These are phyloP conservation scores for Eptatretus atami DNA, from an alignment of 2,797 vertebrate species.

Conservation along the genomic window DNA sequence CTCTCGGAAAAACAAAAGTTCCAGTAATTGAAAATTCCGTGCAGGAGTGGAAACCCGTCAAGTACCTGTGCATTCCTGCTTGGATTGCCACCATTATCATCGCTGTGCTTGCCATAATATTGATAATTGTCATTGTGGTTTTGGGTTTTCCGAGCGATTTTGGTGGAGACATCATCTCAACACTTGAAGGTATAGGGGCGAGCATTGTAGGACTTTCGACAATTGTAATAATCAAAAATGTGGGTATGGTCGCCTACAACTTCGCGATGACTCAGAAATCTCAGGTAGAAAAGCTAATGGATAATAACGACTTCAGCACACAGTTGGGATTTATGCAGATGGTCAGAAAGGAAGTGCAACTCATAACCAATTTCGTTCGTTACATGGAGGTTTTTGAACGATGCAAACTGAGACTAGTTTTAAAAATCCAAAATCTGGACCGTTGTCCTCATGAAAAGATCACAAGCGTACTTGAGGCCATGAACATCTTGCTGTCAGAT, in stretches of 20 bases:
- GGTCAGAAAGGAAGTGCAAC: conserved; percentile 40
- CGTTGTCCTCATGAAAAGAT: conserved; percentile 39
- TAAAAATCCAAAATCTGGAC: conserved; percentile 50
- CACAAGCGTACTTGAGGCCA: conserved; percentile 40
- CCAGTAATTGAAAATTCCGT: neutral
- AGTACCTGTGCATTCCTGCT: conserved; percentile 17
- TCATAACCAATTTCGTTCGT: conserved; percentile 19
- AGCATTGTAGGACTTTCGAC: conserved; percentile 2
- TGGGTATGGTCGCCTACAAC: neutral
- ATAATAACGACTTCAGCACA: conserved; percentile 25
- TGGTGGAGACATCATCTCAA: neutral
- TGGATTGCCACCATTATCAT: conserved; percentile 15
- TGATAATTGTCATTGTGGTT: conserved; percentile 11
- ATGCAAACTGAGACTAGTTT: conserved; percentile 18
- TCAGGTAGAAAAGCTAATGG: conserved; percentile 26
- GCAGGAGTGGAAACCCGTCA: conserved; percentile 18
- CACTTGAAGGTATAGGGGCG: neutral
- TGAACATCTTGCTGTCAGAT: conserved; percentile 54
- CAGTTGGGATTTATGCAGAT: conserved; percentile 68
- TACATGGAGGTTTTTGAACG: conserved; percentile 5
- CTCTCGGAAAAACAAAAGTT: conserved; percentile 7
- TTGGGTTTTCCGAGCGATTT: conserved; percentile 10
- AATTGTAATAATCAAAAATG: neutral
- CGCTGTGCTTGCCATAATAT: conserved; percentile 11
- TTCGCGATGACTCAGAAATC: conserved; percentile 6